Evolutionary conservation across 2,888 invertebrate species (phyloP), one percentile per base, ranked within the genome.

Genomic region (Eupithecia subumbrata): DNA sequence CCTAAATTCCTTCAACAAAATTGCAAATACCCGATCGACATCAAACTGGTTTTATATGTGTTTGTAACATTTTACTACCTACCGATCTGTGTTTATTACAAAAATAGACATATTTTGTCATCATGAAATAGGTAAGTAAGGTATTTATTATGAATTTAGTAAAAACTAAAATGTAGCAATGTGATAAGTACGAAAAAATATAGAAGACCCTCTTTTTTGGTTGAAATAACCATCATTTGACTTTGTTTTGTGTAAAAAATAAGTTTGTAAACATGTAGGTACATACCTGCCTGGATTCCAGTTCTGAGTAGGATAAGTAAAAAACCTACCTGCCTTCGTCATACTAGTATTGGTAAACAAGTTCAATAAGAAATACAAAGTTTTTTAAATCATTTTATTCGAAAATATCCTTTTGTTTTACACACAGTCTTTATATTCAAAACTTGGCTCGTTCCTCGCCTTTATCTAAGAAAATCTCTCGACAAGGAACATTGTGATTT

Each of bases 361-460:
- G 5, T 4, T 11, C 11, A 56, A 67, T 14, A 67, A 22, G 5
- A 67, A 30, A 52, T 12, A 72, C 30, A 56, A 30, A 67, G 5
- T 9, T 16, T 34, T 68, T 56, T 12, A 16, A 52, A 68, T 68
- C 56, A 25, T 52, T 56, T 68, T 68, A 68, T 73, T 68, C 56
- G 12, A 60, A 69, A 64, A 64, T 16, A 68, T 68, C 69, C 52
- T 43, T 72, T 76, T 74, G 74, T 74, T 72, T 69, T 22, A 68
- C 37, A 72, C 66, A 77, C 66, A 18, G 40, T 48, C 63, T 56
- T 63, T 63, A 14, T 9, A 5, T 63, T 18, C 16, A 67, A 25
- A 37, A 40, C 72, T 72, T 72, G 64, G 72, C 72, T 66, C 72
- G 43, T 8, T 68, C 12, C 43, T 7, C 5, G 22, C 5, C 68